Evolutionary conservation across 1,140 invertebrate genomes (phyloP), one percentile per base, ranked within the genome.

Genomic region (Conus ventricosus): DNA sequence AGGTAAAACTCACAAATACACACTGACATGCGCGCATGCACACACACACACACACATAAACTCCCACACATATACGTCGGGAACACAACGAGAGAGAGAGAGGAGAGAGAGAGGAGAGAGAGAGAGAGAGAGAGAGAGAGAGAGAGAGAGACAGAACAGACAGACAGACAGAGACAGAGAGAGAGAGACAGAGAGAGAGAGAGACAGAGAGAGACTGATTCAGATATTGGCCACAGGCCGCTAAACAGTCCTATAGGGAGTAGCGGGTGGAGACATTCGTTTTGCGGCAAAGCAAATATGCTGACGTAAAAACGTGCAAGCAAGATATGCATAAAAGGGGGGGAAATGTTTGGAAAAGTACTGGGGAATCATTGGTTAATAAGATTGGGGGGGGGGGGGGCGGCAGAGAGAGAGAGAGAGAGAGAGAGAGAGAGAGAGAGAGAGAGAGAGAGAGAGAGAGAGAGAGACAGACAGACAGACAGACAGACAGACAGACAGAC

Each of bases 11-110:
- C 78, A 81, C 78, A 81, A n/a, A 81, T 27, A 81, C 78, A 81
- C 13, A 53, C 78, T 39, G 25, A 81, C 78, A 81, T 27, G 39
- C 78, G 11, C 78, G 25, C 78, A 81, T 27, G 25, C 27, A 81
- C 78, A 81, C 78, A 80, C 78, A 80, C 78, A 80, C 78, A 80
- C 78, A 81, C 78, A 81, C 78, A 81, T 27, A 81, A n/a, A 81
- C 78, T 39, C 78, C 27, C 78, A 81, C 78, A 81, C 78, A 81
- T 27, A 60, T 15, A 60, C 57, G 39, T 39, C 39, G 5, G 8
- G 57, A 8, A 60, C 1, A 60, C 57, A 60, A n/a, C n/a, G 8
- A 71, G 67, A 71, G 67, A 71, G 67, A 71, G 20, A 71, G 20
- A 71, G 67, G 60, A 63, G 60, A 63, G 60, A 63, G 60, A 63